Evolutionary conservation across 2,797 vertebrate species (phyloP).

Genomic region (Thalassophryne amazonica): DNA sequence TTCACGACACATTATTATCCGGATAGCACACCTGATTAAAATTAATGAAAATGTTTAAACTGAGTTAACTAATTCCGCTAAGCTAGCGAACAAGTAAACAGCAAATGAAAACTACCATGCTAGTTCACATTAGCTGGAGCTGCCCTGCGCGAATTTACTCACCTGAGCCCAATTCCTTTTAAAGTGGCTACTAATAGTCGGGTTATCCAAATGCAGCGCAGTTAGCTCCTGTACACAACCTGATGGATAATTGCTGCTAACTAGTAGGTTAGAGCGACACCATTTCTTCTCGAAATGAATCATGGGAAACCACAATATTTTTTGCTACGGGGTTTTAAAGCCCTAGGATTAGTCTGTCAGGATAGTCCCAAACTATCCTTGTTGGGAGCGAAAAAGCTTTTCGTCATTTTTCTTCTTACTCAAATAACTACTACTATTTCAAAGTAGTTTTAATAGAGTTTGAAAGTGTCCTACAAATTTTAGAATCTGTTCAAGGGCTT

Average conservation of each 20-base stretch:
- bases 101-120: slow-evolving; percentile 60
- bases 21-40: background rate
- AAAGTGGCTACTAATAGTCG: background rate
- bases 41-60: slow-evolving; percentile 5
- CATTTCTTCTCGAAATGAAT: slow-evolving; percentile 62
- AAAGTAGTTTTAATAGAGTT: too few relatives aligned
- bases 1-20: too few relatives aligned
- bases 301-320: slow-evolving; percentile 43
- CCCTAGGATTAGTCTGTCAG: slow-evolving; percentile 38
- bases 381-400: too few relatives aligned
- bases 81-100: slow-evolving; percentile 31
- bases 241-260: too few relatives aligned
- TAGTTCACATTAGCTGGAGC: slow-evolving; percentile 40
- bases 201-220: slow-evolving; percentile 7
- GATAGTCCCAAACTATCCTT: too few relatives aligned
- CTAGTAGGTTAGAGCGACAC: too few relatives aligned
- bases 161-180: slow-evolving; percentile 44
- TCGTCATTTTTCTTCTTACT: too few relatives aligned
- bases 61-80: slow-evolving; percentile 42
- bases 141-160: slow-evolving; percentile 40
- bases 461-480: too few relatives aligned
- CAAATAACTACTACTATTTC: too few relatives aligned
- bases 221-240: slow-evolving; percentile 15
- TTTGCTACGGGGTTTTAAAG: accelerated
- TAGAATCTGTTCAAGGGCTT: too few relatives aligned